These are phyloP conservation scores for Spisula subtruncata DNA, from an alignment of 2,888 invertebrate species.

Conservation along the genomic window DNA sequence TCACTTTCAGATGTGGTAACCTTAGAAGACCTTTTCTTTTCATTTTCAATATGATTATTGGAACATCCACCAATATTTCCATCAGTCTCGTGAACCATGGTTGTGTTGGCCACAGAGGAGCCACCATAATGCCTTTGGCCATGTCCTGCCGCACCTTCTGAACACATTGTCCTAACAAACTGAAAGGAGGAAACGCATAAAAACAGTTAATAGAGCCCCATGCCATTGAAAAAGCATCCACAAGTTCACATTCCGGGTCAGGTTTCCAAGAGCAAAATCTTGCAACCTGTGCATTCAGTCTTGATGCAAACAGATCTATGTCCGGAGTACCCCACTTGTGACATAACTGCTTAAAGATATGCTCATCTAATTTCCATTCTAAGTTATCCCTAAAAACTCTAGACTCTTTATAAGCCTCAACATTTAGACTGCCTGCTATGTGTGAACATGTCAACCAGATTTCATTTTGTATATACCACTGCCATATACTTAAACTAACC, in stretches of 20 bases:
- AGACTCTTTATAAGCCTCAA: background rate
- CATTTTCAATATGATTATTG: constrained; percentile 25
- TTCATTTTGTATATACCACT: background rate
- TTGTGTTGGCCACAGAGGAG: constrained; percentile 39
- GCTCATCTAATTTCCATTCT: constrained; percentile 15
- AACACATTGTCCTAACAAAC: too few species aligned
- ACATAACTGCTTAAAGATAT: constrained; percentile 1
- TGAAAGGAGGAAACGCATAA: constrained; percentile 42
- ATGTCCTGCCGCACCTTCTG: constrained; percentile 36
- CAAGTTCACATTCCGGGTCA: background rate
- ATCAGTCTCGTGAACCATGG: constrained; percentile 30
- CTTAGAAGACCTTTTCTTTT: background rate
- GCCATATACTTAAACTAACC: background rate
- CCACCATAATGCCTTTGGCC: constrained; percentile 36
- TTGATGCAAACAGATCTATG: constrained; percentile 28
- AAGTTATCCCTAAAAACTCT: background rate
- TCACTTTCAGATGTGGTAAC: constrained; percentile 1
- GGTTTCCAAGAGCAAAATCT: constrained; percentile 28
- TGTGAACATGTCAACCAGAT: constrained; percentile 24
- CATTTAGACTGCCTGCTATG: background rate
- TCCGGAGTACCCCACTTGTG: background rate
- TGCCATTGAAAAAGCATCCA: constrained; percentile 26
- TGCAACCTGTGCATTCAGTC: constrained; percentile 4
- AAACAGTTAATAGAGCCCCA: background rate
- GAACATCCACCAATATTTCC: constrained; percentile 32